Evolutionary conservation across 1,140 invertebrate genomes (phyloP), one percentile per base, ranked within the genome.

Genomic region (Ptiloglossa arizonensis): DNA sequence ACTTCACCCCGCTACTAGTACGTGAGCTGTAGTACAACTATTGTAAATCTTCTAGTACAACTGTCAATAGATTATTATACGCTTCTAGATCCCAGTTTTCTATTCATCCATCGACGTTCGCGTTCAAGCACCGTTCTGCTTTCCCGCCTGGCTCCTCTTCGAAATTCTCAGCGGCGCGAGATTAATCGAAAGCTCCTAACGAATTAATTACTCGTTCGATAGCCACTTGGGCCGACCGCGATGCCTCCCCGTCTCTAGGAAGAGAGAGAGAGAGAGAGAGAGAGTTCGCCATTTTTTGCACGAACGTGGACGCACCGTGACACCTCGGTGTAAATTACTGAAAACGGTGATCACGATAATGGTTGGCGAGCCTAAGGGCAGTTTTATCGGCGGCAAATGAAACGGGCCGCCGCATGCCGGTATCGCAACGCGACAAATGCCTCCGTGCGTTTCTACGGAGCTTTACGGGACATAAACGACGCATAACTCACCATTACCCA

Each of bases 401-500:
- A 83, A 76, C 74, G 52, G 52, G 11, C 41, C 22, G 56, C 32
- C 67, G 64, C 70, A 46, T 35, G 29, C 32, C 57, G 50, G 44
- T 48, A 48, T 76, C 24, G 48, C 63, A 27, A 56, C 29, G 80
- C 80, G 82, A 82, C 82, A 79, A 83, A 82, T 82, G 66, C 69
- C 64, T 15, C 8, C 35, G 62, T 32, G 46, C 35, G 50, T n/a
- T 60, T 70, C 24, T 19, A 46, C 64, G 19, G 38, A 52, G 56
- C 59, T 74, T 82, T 83, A 79, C 68, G 52, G 67, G 69, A 74
- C 75, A 54, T 74, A 79, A 83, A 83, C 69, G 64, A 48, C 44
- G 69, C 75, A 82, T 82, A 82, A 82, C 78, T 83, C 69, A 79
- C 69, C 59, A 82, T 83, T 83, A 79, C 22, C 75, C 68, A 70